phyloP scores from a whole-genome alignment of 2,888 invertebrate genomes.

The Melieria omissa region DNA sequence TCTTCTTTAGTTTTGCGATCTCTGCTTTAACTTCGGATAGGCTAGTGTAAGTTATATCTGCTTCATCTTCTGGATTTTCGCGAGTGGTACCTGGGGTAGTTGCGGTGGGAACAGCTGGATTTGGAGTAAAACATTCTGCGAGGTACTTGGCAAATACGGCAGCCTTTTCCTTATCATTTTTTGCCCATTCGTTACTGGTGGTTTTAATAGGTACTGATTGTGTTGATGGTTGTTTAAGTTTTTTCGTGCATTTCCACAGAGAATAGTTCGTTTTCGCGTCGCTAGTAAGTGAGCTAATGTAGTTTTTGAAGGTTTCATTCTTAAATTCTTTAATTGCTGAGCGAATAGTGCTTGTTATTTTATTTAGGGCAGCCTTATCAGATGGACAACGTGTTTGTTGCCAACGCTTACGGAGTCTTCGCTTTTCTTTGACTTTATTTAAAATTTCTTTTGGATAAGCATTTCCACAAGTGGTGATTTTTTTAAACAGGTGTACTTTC shows the following conservation, averaged over 20 bases:
- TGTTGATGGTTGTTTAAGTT: conserved; percentile 2
- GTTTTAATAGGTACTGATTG: background rate
- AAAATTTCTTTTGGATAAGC: background rate
- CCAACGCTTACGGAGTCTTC: background rate
- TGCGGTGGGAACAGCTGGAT: background rate
- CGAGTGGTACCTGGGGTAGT: background rate
- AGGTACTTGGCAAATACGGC: conserved; percentile 9
- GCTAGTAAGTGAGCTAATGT: background rate
- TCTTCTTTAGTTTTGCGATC: conserved; percentile 8
- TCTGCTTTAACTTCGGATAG: background rate
- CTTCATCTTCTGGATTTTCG: background rate
- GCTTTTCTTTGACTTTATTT: background rate
- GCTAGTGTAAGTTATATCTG: background rate
- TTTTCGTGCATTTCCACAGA: conserved; percentile 17
- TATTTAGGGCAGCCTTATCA: background rate
- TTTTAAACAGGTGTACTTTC: background rate
- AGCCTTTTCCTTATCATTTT: conserved; percentile 12
- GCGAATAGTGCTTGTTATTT: background rate
- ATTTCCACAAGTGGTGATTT: background rate
- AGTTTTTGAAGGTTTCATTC: background rate
- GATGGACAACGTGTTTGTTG: too few relatives aligned
- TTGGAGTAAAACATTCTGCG: background rate
- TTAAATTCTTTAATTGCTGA: background rate
- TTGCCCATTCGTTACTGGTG: background rate
- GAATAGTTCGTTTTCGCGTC: conserved; percentile 12